Base-by-base conservation (phyloP, 2,113 vertebrate species). In the Etheostoma spectabile region DNA sequence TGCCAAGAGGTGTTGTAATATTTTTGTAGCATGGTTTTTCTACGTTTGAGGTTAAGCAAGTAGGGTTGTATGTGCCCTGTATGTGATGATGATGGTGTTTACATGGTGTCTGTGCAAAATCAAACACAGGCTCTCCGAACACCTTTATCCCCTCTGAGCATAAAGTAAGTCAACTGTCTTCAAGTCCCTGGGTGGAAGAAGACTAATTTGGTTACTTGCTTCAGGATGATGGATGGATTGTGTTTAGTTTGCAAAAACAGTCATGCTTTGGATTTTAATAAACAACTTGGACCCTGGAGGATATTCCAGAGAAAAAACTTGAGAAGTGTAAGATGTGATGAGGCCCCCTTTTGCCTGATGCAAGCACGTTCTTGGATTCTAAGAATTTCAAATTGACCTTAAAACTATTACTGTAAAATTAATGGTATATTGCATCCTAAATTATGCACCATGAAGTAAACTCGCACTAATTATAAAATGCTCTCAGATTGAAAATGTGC, bases 161-260 rank as follows among this genome's bases (percentile, higher is more conserved):
- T 64, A 79, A 65, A 77, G 75, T 63, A 79, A 83, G 83, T 65
- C 63, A 61, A 70, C 74, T 48, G 76, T 81, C 77, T 74, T 60
- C 12, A 64, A 69, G 59, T 82, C 77, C 84, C 66, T 49, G 24
- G 53, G 74, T 72, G 53, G 77, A 81, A 55, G 80, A 82, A 67
- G 73, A 71, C 82, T 84, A 68, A 86, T 89, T 83, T 89, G 55
- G 77, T 75, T 77, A 78, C 78, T 65, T 74, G 77, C 67, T 82
- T 8, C 51, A 33, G 51, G 74, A 88, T 90, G 86, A 94, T 90
- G 84, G 85, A 93, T 92, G 83, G 84, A 75, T 77, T 79, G 87
- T 74, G 73, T 84, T 82, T 82, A 72, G 83, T 86, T 89, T 89
- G 79, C 30, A 82, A 81, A 87, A 82, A 85, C 76, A 85, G 85